A percentile compares a stretch with the other conserved stretches of the same genome.
These are phyloP conservation scores for Sarcophaga peregrina DNA, from an alignment of 1,140 invertebrate genomes.

Conservation along the genomic window DNA sequence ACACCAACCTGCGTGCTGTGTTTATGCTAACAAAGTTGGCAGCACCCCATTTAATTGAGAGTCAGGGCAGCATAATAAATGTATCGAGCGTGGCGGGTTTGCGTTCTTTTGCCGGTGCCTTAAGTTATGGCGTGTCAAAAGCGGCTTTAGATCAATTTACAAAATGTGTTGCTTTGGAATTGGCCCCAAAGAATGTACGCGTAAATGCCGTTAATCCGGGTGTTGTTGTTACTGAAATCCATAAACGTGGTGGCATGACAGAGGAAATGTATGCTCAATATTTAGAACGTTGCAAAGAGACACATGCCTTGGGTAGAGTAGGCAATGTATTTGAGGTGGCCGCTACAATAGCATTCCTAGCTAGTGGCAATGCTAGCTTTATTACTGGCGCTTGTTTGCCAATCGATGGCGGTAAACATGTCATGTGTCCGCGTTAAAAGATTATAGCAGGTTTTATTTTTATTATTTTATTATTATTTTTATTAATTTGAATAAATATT, in stretches of 20 bases:
- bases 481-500: conserved; percentile 5
- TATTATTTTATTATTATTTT: neutral
- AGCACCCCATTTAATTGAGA: conserved; percentile 82
- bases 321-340: conserved; percentile 84
- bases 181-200: conserved; percentile 82
- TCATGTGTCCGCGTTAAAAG: conserved; percentile 58
- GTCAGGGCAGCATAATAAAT: conserved; percentile 89
- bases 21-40: conserved; percentile 87
- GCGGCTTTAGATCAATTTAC: conserved; percentile 91
- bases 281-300: conserved; percentile 77
- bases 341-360: conserved; percentile 83
- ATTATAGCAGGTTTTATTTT: neutral
- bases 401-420: conserved; percentile 77
- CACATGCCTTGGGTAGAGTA: conserved; percentile 84
- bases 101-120: conserved; percentile 78
- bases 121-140: conserved; percentile 90
- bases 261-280: conserved; percentile 79
- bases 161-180: conserved; percentile 80
- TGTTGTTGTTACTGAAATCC: conserved; percentile 84
- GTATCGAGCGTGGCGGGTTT: conserved; percentile 91
- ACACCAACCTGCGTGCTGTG: conserved; percentile 84
- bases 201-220: conserved; percentile 90
- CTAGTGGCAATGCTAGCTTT: conserved; percentile 81
- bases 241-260: conserved; percentile 79
- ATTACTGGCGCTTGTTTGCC: conserved; percentile 84